Base-by-base conservation (phyloP, 2,888 invertebrate genomes). In the Hoplodrina blanda region DNA sequence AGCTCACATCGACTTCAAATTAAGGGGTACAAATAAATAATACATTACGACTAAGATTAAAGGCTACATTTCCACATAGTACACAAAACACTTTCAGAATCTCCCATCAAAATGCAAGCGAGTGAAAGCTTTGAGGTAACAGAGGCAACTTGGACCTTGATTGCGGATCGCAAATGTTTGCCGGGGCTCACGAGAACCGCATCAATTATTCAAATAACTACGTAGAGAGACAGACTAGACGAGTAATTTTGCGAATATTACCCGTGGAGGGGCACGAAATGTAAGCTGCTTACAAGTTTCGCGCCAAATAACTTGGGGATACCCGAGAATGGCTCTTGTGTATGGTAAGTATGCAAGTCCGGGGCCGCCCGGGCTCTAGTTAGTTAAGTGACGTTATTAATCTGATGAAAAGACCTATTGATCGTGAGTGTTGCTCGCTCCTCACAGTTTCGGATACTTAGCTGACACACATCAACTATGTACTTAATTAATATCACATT, bases 201-300 rank as follows among this genome's bases (percentile, higher is more conserved):
- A 92, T 94, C 93, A 94, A 94, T 94, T 94, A 95, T 95, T 95
- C 93, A 94, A 94, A 94, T 94, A 93, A 91, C 93, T 92, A 91
- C 89, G 89, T 85, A 88, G 88, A 90, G 89, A 89, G 88, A 87
- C 89, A 90, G 91, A 89, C 88, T 89, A 89, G 89, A 89, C 87
- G 89, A 90, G 93, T 92, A 93, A 94, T 94, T 94, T 93, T 88
- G 89, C 84, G 92, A 92, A 93, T 92, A 94, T 93, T 92, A 90
- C 89, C 88, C 88, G 84, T 83, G 83, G 88, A 89, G 89, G 83
- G 87, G 87, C 87, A 88, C 87, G 87, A 87, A 87, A 86, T 90
- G 88, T 95, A 95, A 95, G 95, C 94, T 86, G 91, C 94, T 95
- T 95, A 94, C 89, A 93, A 94, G 91, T 93, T 94, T 89, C 85